Conservation (phyloP, 2,113 vertebrate species). For the Grallaria varia region DNA sequence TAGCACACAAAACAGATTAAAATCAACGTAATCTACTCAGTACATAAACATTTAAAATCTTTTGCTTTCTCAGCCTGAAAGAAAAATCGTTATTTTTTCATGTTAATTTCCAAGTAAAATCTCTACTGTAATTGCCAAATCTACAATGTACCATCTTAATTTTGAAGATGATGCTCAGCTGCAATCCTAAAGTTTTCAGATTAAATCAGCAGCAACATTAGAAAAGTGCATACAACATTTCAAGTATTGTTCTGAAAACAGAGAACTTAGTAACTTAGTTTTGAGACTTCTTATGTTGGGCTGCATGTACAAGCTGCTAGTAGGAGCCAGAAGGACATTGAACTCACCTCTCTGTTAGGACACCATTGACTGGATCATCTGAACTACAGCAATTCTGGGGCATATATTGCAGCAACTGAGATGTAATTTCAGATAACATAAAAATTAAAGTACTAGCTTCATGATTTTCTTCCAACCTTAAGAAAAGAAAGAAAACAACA, state of each 20-base stretch:
- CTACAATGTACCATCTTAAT: neutral
- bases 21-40: neutral
- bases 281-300: neutral
- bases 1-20: neutral
- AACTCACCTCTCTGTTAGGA: conserved; percentile 63
- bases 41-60: neutral
- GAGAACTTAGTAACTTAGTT: neutral
- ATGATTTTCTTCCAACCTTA: conserved; percentile 46
- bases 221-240: neutral
- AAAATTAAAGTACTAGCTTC: conserved; percentile 2
- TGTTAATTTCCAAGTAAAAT: neutral
- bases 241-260: neutral
- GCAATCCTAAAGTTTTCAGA: neutral
- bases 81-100: neutral
- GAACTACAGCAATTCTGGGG: neutral
- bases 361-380: neutral
- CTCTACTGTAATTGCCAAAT: neutral
- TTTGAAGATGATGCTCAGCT: neutral
- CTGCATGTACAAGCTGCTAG: neutral
- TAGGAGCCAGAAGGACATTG: fast-evolving
- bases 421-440: conserved; percentile 13
- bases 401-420: conserved; percentile 4
- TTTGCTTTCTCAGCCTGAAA: neutral
- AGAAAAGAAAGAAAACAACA: neutral
- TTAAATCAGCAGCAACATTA: neutral